Conservation (phyloP, 2,888 invertebrate genomes). For the Drosophila paracracens region DNA sequence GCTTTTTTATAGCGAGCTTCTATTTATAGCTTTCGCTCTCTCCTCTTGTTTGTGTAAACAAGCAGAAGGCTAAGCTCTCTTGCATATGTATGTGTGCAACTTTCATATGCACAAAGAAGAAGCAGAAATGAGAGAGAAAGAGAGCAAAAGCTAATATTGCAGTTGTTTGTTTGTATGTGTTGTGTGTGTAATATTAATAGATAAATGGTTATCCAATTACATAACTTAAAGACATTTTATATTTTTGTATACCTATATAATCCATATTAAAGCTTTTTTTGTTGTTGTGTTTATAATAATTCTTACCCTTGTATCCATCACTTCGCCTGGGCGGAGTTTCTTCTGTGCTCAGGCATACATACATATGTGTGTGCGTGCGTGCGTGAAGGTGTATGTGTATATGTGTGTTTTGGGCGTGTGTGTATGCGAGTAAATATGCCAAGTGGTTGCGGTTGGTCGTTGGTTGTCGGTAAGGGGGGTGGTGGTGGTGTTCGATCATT, state of each 20-base stretch:
- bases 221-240: background rate
- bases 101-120: background rate
- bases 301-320: constrained; percentile 96
- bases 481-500: constrained; percentile 30
- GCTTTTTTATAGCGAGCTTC: background rate
- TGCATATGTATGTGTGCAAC: background rate
- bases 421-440: constrained; percentile 13
- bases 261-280: constrained; percentile 18
- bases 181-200: background rate
- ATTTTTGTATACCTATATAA: background rate
- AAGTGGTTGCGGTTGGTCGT: constrained; percentile 42
- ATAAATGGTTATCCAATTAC: constrained; percentile 1
- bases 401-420: constrained; percentile 9
- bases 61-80: constrained; percentile 8
- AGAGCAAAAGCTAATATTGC: background rate
- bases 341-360: constrained; percentile 64
- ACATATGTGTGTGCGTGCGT: constrained; percentile 14
- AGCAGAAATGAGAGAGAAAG: background rate
- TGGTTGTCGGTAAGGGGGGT: constrained; percentile 43
- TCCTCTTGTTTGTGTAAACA: background rate
- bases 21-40: constrained; percentile 13
- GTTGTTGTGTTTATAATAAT: constrained; percentile 28
- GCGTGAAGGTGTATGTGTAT: constrained; percentile 16
- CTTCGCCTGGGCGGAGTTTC: constrained; percentile 96
- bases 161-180: background rate